Conservation (phyloP, 2,113 vertebrate species). For the Noturus placidus region DNA sequence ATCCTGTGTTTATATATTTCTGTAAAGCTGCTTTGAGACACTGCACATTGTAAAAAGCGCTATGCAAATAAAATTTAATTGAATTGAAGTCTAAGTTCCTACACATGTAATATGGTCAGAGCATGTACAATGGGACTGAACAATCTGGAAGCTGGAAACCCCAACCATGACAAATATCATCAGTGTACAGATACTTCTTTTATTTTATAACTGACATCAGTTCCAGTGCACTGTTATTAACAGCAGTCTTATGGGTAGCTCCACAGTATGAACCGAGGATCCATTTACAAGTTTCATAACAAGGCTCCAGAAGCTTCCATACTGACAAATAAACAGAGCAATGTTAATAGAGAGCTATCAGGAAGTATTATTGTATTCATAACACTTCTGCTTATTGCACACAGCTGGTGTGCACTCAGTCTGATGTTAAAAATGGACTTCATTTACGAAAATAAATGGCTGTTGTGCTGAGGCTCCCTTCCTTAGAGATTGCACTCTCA, state of each 20-base stretch:
- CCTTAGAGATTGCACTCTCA: constrained; percentile 33
- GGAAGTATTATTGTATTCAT: constrained; percentile 49
- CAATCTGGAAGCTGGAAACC: constrained; percentile 3
- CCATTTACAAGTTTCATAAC: constrained; percentile 48
- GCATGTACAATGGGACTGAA: constrained; percentile 34
- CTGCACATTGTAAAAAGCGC: no score
- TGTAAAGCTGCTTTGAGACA: no score
- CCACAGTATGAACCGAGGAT: constrained; percentile 32
- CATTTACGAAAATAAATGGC: constrained; percentile 45
- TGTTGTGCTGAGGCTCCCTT: constrained; percentile 28
- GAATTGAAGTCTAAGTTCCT: neutral
- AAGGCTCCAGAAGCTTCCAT: constrained; percentile 33
- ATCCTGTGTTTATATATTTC: no score
- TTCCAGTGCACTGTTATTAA: constrained; percentile 43
- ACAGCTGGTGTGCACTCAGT: constrained; percentile 45
- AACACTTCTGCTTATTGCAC: constrained; percentile 48
- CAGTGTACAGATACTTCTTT: constrained; percentile 33
- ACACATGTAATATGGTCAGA: constrained; percentile 28
- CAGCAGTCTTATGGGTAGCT: constrained; percentile 35
- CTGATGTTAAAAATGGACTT: constrained; percentile 52
- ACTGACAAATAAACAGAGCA: constrained; percentile 40
- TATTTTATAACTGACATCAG: constrained; percentile 42
- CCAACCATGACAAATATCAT: constrained; percentile 43
- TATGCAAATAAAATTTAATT: no score
- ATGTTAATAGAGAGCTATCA: constrained; percentile 44